Evolutionary conservation across 2,888 invertebrate genomes (phyloP).

Genomic region (Thera obeliscata): DNA sequence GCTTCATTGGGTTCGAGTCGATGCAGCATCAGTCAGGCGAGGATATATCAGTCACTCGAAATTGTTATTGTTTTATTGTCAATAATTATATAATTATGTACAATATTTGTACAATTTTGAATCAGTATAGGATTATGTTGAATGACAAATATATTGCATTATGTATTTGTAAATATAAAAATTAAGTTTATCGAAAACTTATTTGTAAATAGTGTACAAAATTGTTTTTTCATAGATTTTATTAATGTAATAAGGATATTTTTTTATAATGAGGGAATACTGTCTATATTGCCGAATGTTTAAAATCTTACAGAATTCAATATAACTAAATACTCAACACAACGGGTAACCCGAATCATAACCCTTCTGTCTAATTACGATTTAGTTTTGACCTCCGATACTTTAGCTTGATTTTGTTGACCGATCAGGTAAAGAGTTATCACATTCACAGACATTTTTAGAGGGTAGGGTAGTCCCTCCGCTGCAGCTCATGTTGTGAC

Average conservation of each 20-base stretch:
- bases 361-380: too few relatives aligned
- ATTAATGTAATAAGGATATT: slow-evolving; percentile 1
- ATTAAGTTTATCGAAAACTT: slow-evolving; percentile 12
- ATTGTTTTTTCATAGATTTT: neutral
- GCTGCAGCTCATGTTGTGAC: neutral
- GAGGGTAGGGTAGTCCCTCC: neutral
- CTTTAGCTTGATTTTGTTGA: too few relatives aligned
- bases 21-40: too few relatives aligned
- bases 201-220: neutral
- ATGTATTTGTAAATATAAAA: slow-evolving; percentile 24
- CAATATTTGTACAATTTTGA: slow-evolving; percentile 12
- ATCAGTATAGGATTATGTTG: neutral
- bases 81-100: neutral
- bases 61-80: neutral
- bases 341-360: too few relatives aligned
- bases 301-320: too few relatives aligned
- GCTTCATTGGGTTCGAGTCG: too few relatives aligned
- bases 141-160: neutral
- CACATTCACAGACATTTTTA: neutral
- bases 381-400: too few relatives aligned
- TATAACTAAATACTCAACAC: too few relatives aligned
- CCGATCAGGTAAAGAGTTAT: too few relatives aligned
- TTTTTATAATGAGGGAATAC: neutral
- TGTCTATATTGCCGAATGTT: slow-evolving; percentile 7
- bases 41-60: neutral